These are phyloP conservation scores for Temnothorax unifasciatus DNA, from an alignment of 2,888 invertebrate species.

Conservation along the genomic window DNA sequence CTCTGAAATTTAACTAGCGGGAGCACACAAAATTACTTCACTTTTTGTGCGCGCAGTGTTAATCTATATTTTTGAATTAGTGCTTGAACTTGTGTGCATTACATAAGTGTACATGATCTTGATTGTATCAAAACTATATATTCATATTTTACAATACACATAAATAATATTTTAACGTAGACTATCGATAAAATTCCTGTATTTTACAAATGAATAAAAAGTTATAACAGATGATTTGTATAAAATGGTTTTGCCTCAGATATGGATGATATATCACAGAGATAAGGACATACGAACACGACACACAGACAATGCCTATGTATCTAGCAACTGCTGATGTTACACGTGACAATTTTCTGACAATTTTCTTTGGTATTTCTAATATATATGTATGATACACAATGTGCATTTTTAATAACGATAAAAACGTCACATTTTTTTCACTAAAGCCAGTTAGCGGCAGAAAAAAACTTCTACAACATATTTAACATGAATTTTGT, in stretches of 20 bases:
- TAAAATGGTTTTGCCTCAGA: neutral
- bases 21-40: conserved; percentile 32
- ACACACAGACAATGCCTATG: conserved; percentile 26
- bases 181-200: neutral
- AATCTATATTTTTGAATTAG: conserved; percentile 30
- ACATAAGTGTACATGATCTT: conserved; percentile 5
- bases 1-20: conserved; percentile 39
- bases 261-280: conserved; percentile 17
- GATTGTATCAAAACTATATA: neutral
- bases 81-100: conserved; percentile 34
- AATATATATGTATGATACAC: conserved; percentile 22
- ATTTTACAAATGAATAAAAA: conserved; percentile 16
- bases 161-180: conserved; percentile 5
- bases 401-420: conserved; percentile 49
- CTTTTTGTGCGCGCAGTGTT: conserved; percentile 27
- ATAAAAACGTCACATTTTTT: conserved; percentile 39
- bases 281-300: conserved; percentile 13
- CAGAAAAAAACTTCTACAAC: conserved; percentile 55
- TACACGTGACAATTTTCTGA: conserved; percentile 5
- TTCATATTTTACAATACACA: conserved; percentile 29
- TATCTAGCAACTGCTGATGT: conserved; percentile 34
- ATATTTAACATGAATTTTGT: conserved; percentile 61
- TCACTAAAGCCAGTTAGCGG: conserved; percentile 45
- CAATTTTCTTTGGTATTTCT: conserved; percentile 17
- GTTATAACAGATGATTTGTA: conserved; percentile 20